Evolutionary conservation across 2,113 vertebrate species (phyloP).

Genomic region (Rissa tridactyla): DNA sequence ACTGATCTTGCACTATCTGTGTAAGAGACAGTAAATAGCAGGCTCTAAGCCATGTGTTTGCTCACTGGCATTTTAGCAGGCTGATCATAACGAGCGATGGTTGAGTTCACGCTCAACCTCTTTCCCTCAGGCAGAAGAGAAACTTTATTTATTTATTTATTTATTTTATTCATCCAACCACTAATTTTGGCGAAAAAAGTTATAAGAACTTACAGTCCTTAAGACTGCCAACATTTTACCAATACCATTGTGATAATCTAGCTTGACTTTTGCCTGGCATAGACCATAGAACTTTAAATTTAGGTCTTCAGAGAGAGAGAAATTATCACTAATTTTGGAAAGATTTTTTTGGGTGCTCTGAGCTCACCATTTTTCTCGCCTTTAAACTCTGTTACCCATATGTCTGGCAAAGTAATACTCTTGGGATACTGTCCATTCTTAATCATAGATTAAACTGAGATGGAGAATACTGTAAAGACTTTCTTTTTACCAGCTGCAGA

Average conservation of each 20-base stretch:
- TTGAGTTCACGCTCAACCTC: background rate
- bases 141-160: background rate
- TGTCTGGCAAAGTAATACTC: background rate
- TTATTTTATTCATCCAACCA: background rate
- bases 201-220: background rate
- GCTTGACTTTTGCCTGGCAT: constrained; percentile 41
- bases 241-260: constrained; percentile 63
- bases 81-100: background rate
- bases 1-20: background rate
- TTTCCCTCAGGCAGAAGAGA: background rate
- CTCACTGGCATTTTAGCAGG: background rate
- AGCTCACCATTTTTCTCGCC: background rate
- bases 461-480: background rate
- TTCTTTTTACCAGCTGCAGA: background rate
- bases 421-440: background rate
- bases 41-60: background rate
- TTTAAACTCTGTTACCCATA: background rate
- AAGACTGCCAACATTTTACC: background rate
- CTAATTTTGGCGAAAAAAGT: background rate
- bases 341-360: background rate
- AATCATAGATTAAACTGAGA: background rate
- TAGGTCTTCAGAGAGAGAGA: background rate
- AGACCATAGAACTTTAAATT: constrained; percentile 34
- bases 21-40: background rate
- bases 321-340: background rate